Conservation (phyloP, 2,888 invertebrate species). For the Phasia obesa region DNA sequence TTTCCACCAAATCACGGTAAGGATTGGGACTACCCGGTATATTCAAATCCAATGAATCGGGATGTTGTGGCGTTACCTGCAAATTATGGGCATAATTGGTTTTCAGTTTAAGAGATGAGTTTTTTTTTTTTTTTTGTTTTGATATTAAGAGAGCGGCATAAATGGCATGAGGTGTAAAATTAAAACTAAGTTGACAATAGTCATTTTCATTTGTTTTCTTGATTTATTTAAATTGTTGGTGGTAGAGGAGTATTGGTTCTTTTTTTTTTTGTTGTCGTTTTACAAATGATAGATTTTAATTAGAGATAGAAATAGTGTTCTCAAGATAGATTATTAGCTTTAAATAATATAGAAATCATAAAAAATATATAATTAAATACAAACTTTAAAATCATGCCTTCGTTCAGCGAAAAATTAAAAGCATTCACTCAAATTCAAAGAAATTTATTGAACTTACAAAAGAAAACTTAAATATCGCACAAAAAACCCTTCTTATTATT, state of each 20-base stretch:
- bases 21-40: conserved; percentile 84
- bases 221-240: background rate
- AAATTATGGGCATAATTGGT: conserved; percentile 70
- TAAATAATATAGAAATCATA: conserved; percentile 5
- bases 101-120: conserved; percentile 64
- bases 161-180: conserved; percentile 47
- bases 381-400: conserved; percentile 67
- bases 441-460: conserved; percentile 57
- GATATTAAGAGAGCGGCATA: conserved; percentile 34
- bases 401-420: conserved; percentile 49
- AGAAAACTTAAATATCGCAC: conserved; percentile 70
- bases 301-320: conserved; percentile 4
- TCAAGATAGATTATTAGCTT: conserved; percentile 7
- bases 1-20: conserved; percentile 91
- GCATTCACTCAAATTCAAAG: conserved; percentile 57
- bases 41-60: conserved; percentile 76
- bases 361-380: conserved; percentile 58
- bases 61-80: conserved; percentile 75
- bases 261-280: conserved; percentile 1
- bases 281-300: conserved; percentile 11
- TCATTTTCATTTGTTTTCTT: background rate
- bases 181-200: conserved; percentile 22
- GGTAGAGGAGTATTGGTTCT: background rate
- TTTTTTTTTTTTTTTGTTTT: conserved; percentile 10
- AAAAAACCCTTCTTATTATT: conserved; percentile 55